phyloP scores from a whole-genome alignment of 2,797 vertebrate species.

The Dallia pectoralis region DNA sequence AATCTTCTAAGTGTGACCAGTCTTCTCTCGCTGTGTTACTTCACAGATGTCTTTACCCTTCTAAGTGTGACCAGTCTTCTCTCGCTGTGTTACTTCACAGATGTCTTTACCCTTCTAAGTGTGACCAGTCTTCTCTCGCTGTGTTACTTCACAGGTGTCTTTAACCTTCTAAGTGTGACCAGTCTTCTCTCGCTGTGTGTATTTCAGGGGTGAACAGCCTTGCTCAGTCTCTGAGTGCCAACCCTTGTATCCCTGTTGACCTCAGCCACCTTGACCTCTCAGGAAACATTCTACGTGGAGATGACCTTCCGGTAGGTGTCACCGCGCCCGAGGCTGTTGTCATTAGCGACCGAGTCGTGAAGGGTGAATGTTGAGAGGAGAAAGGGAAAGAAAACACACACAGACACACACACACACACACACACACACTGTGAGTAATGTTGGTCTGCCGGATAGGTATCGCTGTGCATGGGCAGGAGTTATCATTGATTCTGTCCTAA shows the following conservation, averaged over 20 bases:
- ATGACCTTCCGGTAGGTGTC: conserved; percentile 88
- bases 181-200: conserved; percentile 15
- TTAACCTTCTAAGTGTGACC: not conserved
- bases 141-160: not conserved
- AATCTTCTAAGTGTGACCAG: not conserved
- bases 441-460: not conserved
- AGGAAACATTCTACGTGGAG: conserved; percentile 90
- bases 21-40: conserved; percentile 23
- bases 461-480: not conserved
- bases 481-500: not conserved
- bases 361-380: not conserved
- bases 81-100: conserved; percentile 70
- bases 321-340: not conserved
- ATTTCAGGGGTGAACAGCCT: conserved; percentile 93
- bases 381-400: not conserved
- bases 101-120: conserved; percentile 56
- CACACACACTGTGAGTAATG: not conserved
- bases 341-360: not conserved
- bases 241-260: conserved; percentile 83
- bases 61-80: not conserved
- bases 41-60: conserved; percentile 77
- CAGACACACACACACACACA: not conserved
- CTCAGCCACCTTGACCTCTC: conserved; percentile 95
- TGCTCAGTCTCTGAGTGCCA: conserved; percentile 96
- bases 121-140: not conserved